Base-by-base conservation (phyloP, 2,888 invertebrate species). In the Drosophila glabriapex region DNA sequence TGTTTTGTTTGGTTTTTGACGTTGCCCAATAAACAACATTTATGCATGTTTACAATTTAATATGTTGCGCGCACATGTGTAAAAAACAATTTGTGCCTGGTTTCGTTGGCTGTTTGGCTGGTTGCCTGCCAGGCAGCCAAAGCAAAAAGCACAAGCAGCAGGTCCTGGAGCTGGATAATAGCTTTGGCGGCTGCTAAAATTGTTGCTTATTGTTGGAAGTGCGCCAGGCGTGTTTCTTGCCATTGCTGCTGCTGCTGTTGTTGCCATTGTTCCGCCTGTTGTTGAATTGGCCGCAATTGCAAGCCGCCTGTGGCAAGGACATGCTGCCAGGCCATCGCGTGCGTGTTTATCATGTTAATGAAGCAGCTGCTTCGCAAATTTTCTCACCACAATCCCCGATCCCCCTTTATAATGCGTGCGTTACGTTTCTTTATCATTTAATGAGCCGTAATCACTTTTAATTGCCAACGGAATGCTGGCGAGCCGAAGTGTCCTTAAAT, bases 41-140 rank as follows among this genome's bases (percentile, higher is more conserved):
- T 80, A 83, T 85, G 80, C 83, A 82, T 84, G 83, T 85, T 84
- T 85, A 85, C 85, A 84, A 85, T 85, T 84, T 84, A 82, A 84
- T 84, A 82, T 85, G 85, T 82, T 85, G 82, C 76, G 85, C 83
- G 85, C 83, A 83, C 85, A 82, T 85, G 83, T 84, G 83, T 80
- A 80, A 83, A 85, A 83, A 84, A 85, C 83, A 85, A 85, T 84
- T 84, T 83, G 83, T 81, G 73, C 64, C 66, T 69, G 68, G 59
- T 68, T 41, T 55, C 53, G 54, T 33, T 50, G 63, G 35, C 22
- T 55, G 56, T 49, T 59, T 72, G 72, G 59, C 64, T 59, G 56
- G 46, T 39, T 65, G 77, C 60, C 61, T 70, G 76, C 53, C 79
- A 62, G 61, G 55, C 68, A 68, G 80, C 67, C 76, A 80, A 67